A percentile compares a stretch with the other conserved stretches of the same genome.
phyloP scores from a whole-genome alignment of 2,113 vertebrate genomes.

The Euleptes europaea region DNA sequence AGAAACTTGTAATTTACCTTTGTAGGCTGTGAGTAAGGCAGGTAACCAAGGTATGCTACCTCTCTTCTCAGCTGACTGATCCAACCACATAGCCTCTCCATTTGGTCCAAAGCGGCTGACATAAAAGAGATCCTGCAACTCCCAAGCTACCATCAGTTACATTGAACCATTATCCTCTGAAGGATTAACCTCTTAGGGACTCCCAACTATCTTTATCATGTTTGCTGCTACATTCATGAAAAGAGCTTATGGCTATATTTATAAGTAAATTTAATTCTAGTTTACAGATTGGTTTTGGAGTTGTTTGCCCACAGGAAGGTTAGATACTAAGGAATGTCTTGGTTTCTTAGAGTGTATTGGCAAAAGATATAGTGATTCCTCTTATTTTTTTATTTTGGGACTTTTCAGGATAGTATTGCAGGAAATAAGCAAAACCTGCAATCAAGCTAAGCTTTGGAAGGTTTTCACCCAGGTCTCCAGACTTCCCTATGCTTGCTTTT shows the following conservation, averaged over 20 bases:
- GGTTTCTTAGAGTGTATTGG: conserved; percentile 60
- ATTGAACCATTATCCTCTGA: conserved; percentile 68
- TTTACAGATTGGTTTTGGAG: conserved; percentile 68
- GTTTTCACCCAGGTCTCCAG: conserved; percentile 32
- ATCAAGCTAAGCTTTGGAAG: conserved; percentile 61
- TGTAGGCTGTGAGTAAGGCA: conserved; percentile 65
- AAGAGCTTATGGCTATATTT: conserved; percentile 76
- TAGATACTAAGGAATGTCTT: conserved; percentile 57
- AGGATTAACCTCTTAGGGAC: conserved; percentile 59
- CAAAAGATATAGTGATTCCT: conserved; percentile 69
- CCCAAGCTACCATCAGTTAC: conserved; percentile 72
- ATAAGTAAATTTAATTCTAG: conserved; percentile 72
- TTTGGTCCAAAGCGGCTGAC: conserved; percentile 74
- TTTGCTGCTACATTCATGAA: conserved; percentile 79
- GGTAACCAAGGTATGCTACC: conserved; percentile 54
- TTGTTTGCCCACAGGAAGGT: conserved; percentile 66
- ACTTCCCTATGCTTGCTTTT: conserved; percentile 50
- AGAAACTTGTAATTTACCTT: conserved; percentile 67
- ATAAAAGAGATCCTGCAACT: conserved; percentile 69
- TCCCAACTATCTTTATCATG: conserved; percentile 69
- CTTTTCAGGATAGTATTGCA: conserved; percentile 61
- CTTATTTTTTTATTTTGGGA: conserved; percentile 46
- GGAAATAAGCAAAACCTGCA: conserved; percentile 54
- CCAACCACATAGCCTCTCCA: conserved; percentile 64
- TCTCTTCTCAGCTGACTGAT: conserved; percentile 52